Base-by-base conservation (phyloP, 1,140 invertebrate genomes). In the Anastatus disparis region DNA sequence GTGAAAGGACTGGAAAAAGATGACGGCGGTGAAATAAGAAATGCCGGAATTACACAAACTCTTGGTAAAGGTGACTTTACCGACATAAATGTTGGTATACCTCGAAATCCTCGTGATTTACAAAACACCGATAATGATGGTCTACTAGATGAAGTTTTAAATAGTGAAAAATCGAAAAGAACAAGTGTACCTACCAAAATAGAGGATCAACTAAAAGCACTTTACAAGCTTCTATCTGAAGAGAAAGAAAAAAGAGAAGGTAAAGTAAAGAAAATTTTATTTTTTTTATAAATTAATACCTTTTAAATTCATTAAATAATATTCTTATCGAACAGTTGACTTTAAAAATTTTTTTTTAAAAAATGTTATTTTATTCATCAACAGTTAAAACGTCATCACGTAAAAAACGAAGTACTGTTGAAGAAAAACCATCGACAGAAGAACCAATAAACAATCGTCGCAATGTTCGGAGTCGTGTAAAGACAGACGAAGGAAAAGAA, bases 101-200 rank as follows among this genome's bases (percentile, higher is more conserved):
- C 35, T 31, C 48, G 10, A 35, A 63, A 3, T n/a, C 27, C 26
- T 6, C 24, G 15, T 15, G 15, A 1, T 9, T 9, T 48, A 38
- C 29, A 64, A 27, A n/a, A n/a, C n/a, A n/a, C n/a, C n/a, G 20
- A 13, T 22, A 55, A 73, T 13, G 71, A 76, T 15, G 44, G 50
- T 22, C 44, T 77, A 6, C 27, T 76, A 1, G 67, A 76, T 48
- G 75, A 76, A 59, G 58, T 76, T 26, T 55, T 74, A 1, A 74
- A 75, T n/a, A 70, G 72, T 0, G 63, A 75, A 15, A 78, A 78
- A 46, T 66, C 74, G 1, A 78, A 78, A 38, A 73, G 75, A 26
- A 73, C 68, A 0, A 72, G 50, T 17, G 29, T 74, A 52, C 73
- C 76, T 13, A 27, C 72, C 9, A 73, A 31, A 44, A 69, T 77